These are phyloP conservation scores for Gryllus longicercus DNA, from an alignment of 2,888 invertebrate species.

Conservation along the genomic window DNA sequence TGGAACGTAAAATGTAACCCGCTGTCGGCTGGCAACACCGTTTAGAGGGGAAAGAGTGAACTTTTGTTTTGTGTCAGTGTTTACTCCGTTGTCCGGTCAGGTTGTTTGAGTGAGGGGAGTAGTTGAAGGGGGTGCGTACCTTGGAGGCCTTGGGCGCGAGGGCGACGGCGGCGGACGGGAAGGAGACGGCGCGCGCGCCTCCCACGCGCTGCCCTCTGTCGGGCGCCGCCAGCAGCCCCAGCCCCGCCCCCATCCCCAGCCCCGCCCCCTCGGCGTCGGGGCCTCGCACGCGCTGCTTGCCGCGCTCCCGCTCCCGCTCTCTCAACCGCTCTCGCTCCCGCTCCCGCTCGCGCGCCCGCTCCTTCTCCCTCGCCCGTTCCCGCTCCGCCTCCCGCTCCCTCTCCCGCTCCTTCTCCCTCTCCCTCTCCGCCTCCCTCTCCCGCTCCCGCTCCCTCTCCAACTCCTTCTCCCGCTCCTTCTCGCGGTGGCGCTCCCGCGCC, in stretches of 20 bases:
- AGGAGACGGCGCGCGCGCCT: neutral
- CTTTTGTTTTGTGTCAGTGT: no score
- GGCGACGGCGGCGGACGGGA: neutral
- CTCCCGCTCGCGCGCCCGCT: neutral
- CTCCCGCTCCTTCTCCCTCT: neutral
- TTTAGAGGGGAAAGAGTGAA: accelerated
- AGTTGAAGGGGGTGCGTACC: no score
- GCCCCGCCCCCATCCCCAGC: neutral
- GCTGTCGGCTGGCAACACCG: no score
- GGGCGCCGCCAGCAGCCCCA: neutral
- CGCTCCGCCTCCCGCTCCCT: neutral
- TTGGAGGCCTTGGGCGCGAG: neutral
- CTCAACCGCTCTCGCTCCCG: neutral
- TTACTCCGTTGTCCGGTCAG: no score
- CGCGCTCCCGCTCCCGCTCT: neutral
- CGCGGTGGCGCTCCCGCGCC: neutral
- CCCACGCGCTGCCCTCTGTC: neutral
- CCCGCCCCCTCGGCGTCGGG: neutral
- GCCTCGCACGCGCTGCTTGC: neutral
- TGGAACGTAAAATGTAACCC: no score
- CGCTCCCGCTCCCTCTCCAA: neutral
- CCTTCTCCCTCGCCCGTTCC: neutral
- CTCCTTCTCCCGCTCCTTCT: neutral
- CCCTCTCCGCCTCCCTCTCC: neutral
- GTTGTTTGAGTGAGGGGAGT: no score